These are phyloP conservation scores for Laticauda colubrina DNA, from an alignment of 2,113 vertebrate genomes.

Conservation along the genomic window DNA sequence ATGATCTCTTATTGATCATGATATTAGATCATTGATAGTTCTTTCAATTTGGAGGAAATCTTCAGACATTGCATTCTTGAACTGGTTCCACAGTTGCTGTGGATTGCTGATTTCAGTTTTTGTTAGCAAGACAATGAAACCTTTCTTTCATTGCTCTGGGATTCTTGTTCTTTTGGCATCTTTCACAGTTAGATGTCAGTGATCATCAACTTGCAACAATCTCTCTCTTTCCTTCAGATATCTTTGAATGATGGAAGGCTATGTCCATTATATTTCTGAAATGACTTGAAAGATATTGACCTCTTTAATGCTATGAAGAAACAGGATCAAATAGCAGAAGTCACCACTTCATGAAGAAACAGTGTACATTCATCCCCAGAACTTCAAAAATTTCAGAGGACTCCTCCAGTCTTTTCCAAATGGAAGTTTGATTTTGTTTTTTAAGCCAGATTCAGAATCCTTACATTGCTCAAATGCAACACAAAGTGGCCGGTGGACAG, in stretches of 20 bases:
- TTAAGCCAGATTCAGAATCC: background rate
- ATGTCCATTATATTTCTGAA: background rate
- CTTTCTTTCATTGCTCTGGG: background rate
- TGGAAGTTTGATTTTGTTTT: background rate
- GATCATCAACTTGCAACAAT: background rate
- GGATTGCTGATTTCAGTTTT: background rate
- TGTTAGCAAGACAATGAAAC: background rate
- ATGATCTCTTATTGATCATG: background rate
- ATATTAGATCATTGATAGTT: background rate
- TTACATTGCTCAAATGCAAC: background rate
- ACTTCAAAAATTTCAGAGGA: background rate
- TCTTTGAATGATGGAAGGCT: background rate
- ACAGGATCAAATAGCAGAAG: background rate
- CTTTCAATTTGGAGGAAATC: background rate
- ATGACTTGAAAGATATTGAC: background rate
- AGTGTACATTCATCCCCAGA: background rate
- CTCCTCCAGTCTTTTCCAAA: background rate
- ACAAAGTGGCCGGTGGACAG: background rate
- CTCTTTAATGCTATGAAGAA: background rate
- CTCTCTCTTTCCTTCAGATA: background rate
- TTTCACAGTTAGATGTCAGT: background rate
- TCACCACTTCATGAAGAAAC: background rate
- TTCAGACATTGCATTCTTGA: background rate
- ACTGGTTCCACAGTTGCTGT: background rate
- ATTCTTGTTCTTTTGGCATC: background rate